Percentiles rank a stretch among this genome's conserved stretches.
Conservation (phyloP, 2,113 vertebrate genomes). For the Rhodinocichla rosea region DNA sequence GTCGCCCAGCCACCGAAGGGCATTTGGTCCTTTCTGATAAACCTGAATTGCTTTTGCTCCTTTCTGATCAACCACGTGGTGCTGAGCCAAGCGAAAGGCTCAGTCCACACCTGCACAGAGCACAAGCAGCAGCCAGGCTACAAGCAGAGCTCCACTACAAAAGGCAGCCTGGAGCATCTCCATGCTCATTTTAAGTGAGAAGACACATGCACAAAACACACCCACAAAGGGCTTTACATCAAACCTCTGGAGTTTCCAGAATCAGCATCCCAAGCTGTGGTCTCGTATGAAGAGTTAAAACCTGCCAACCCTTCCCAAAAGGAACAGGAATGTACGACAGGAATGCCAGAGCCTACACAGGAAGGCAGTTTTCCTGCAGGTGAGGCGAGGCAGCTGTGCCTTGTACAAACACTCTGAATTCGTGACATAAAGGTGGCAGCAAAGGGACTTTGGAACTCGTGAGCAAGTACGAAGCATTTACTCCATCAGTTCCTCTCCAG, state of each 20-base stretch:
- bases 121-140: background rate
- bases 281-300: background rate
- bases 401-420: background rate
- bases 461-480: background rate
- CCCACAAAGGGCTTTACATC: background rate
- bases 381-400: background rate
- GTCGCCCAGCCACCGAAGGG: background rate
- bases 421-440: background rate
- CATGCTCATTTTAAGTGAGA: background rate
- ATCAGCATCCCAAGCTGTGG: background rate
- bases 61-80: background rate
- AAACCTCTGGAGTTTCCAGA: background rate
- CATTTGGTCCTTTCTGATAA: background rate
- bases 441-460: background rate
- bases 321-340: rapidly evolving
- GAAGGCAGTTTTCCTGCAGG: background rate
- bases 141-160: background rate
- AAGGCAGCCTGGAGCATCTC: background rate
- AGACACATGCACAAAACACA: background rate
- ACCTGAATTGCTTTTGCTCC: background rate
- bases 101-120: background rate
- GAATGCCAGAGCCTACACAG: background rate
- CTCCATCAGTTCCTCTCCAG: background rate
- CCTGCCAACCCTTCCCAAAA: background rate
- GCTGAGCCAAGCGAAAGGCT: background rate